These are phyloP conservation scores for Eretmocerus hayati DNA, from an alignment of 2,888 invertebrate genomes.

Conservation along the genomic window DNA sequence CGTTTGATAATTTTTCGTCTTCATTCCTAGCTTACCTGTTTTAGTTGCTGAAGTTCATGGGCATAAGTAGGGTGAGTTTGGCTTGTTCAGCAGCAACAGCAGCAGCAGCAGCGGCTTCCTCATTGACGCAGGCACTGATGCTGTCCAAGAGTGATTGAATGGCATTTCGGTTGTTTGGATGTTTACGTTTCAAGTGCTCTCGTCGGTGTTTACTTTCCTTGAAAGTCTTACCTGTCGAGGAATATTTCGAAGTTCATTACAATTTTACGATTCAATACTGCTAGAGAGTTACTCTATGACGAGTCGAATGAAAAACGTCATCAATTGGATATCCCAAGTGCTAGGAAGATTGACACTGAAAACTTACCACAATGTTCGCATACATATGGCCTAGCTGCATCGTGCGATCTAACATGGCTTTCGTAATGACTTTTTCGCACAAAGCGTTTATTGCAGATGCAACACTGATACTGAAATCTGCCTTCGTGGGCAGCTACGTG, in stretches of 20 bases:
- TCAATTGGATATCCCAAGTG: too few species aligned
- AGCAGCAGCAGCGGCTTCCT: conserved; percentile 29
- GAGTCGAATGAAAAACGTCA: too few species aligned
- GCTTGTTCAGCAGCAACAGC: conserved; percentile 32
- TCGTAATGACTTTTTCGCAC: conserved; percentile 46
- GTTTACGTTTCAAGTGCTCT: conserved; percentile 43
- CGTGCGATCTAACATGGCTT: conserved; percentile 43
- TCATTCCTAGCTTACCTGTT: neutral
- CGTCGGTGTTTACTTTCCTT: conserved; percentile 44
- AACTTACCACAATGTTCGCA: conserved; percentile 42
- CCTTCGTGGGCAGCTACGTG: conserved; percentile 46
- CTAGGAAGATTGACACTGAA: too few species aligned
- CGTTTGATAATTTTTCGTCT: neutral
- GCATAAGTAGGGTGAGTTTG: conserved; percentile 42
- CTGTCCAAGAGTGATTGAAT: conserved; percentile 41
- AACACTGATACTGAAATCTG: conserved; percentile 43
- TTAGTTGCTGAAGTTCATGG: conserved; percentile 39
- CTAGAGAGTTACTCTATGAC: too few species aligned
- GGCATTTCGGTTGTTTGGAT: conserved; percentile 31
- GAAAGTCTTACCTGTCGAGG: conserved; percentile 32
- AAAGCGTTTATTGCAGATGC: conserved; percentile 44
- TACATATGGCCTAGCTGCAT: conserved; percentile 41
- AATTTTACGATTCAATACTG: too few species aligned
- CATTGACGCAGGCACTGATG: conserved; percentile 38
- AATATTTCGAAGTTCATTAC: neutral